Evolutionary conservation across 2,113 vertebrate species (phyloP), one percentile per base, ranked within the genome.

Genomic region (Cygnus buccinator): DNA sequence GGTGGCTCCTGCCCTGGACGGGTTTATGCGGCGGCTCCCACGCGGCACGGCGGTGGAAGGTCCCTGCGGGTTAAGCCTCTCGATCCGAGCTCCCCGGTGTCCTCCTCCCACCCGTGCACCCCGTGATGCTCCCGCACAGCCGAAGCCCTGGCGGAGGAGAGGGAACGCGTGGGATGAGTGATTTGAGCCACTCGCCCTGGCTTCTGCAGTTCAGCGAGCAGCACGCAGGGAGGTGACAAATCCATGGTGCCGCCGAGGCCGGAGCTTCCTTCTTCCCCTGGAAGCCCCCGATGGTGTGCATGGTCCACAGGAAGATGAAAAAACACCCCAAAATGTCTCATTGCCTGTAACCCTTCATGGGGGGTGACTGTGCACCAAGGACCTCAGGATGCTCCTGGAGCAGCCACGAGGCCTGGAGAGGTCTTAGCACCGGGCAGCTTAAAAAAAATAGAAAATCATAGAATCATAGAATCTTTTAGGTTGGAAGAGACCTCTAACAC

Each of bases 261-360:
- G 6, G 22, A 25, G 23, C 50, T 73, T 66, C 13, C 13, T 58
- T 21, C 39, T 26, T 58, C 25, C 17, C 8, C 33, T 23, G 29
- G 52, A 48, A 66, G 11, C 26, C 22, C 1, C 50, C 23, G 65
- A 66, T 25, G 35, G 44, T 2, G 0, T 15, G 11, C 2, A 11
- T 39, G 61, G 8, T 59, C 18, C 33, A 23, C 46, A 46, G 5
- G 43, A 35, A 63, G 46, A 28, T n/a, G 4, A 8, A 68, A 84
- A 18, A 31, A 37, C 29, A 41, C 17, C 29, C 12, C 1, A 25
- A 52, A 25, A 52, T 2, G 6, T 6, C 43, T 22, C 0, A 0
- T 26, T 35, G 33, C 13, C 3, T 11, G 48, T 17, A 63, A 28
- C 26, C 35, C 35, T 46, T 86, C 50, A 48, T 8, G 46, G 46